Evolutionary conservation across 2,797 vertebrate genomes (phyloP).

Genomic region (Sebastes ruberrimus): DNA sequence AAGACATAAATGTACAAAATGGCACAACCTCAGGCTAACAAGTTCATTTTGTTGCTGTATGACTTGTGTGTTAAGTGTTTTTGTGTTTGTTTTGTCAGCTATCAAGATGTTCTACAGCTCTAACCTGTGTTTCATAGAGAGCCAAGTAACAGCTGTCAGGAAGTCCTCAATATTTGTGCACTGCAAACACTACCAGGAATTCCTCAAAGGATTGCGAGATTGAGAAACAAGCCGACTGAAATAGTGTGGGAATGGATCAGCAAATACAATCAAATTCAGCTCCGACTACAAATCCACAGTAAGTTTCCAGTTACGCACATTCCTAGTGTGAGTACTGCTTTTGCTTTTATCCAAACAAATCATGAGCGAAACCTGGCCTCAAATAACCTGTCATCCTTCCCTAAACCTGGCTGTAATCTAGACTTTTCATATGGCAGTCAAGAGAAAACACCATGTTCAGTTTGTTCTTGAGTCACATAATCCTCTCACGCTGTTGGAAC

Average conservation of each 20-base stretch:
- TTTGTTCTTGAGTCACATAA: conserved; percentile 21
- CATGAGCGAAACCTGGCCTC: background rate
- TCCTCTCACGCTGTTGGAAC: background rate
- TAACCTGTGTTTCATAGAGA: background rate
- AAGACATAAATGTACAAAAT: background rate
- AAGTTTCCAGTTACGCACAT: background rate
- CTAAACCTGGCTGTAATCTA: background rate
- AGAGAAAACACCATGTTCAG: conserved; percentile 1
- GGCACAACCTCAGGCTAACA: background rate
- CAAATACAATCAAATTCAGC: background rate
- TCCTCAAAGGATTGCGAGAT: background rate
- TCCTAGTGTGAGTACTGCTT: background rate
- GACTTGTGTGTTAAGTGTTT: background rate
- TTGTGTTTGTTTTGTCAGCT: background rate
- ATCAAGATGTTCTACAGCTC: background rate
- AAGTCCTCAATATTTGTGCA: background rate
- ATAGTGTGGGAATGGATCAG: background rate
- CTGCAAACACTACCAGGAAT: background rate
- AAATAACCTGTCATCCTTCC: background rate
- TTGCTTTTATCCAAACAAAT: background rate
- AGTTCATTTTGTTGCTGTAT: background rate
- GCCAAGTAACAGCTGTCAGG: background rate
- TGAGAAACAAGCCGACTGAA: background rate
- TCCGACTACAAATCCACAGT: background rate
- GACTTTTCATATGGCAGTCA: background rate